Evolutionary conservation across 2,888 invertebrate species (phyloP).

Genomic region (Eurois occulta): DNA sequence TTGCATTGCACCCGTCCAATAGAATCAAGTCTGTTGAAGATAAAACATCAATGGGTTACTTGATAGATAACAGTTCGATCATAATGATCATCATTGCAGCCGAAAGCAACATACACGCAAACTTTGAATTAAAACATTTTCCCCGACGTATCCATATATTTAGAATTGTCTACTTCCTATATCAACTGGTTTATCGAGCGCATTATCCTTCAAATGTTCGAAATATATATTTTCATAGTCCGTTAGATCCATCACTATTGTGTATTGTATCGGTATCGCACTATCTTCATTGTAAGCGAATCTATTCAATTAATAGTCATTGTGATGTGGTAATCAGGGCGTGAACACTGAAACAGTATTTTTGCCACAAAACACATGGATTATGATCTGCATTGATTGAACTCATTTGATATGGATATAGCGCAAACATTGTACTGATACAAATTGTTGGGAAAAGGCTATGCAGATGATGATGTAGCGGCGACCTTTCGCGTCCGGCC

Average conservation of each 20-base stretch:
- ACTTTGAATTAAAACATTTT: neutral
- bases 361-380: constrained; percentile 31
- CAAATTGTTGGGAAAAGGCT: neutral
- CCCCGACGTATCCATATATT: neutral
- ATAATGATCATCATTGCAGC: neutral
- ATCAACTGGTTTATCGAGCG: constrained; percentile 5
- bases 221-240: constrained; percentile 51
- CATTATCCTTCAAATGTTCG: constrained; percentile 13
- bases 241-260: constrained; percentile 36
- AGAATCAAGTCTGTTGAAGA: neutral
- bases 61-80: neutral
- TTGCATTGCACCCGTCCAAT: neutral
- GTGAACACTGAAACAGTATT: constrained; percentile 49
- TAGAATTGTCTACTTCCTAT: neutral
- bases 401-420: constrained; percentile 25
- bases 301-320: constrained; percentile 67
- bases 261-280: constrained; percentile 36
- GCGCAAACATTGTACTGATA: neutral
- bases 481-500: no score
- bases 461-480: neutral
- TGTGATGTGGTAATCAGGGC: constrained; percentile 60
- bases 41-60: neutral
- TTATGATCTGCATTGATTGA: constrained; percentile 27
- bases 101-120: neutral
- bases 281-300: constrained; percentile 59